Percentiles rank a stretch among this genome's conserved stretches.
phyloP scores from a whole-genome alignment of 2,888 invertebrate species.

The Dicyrtomina minuta region DNA sequence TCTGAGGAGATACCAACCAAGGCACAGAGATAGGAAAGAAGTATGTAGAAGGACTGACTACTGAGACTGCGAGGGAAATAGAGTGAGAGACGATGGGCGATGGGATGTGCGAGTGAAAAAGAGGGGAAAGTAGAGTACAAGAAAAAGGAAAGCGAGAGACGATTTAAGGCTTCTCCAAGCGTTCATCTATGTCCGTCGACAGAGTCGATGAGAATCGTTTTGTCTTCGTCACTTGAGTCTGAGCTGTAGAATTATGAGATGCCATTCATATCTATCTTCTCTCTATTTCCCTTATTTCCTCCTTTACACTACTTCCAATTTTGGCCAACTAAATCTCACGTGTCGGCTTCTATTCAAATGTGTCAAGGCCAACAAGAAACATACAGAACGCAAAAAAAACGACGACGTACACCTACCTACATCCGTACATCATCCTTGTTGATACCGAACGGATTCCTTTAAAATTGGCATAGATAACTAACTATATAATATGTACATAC shows the following conservation, averaged over 20 bases:
- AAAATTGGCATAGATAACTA: too few relatives aligned
- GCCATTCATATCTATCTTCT: conserved; percentile 36
- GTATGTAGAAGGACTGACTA: conserved; percentile 35
- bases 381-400: too few relatives aligned
- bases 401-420: too few relatives aligned
- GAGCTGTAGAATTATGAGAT: conserved; percentile 33
- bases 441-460: too few relatives aligned
- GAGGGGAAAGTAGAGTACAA: background rate
- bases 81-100: conserved; percentile 39
- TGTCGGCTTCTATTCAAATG: too few relatives aligned
- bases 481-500: too few relatives aligned
- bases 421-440: too few relatives aligned
- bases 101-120: background rate
- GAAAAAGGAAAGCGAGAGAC: conserved; percentile 7
- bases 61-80: conserved; percentile 31
- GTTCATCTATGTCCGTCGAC: conserved; percentile 31
- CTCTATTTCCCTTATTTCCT: conserved; percentile 42
- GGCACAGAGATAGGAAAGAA: too few relatives aligned
- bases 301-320: conserved; percentile 41
- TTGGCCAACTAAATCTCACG: conserved; percentile 29
- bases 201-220: conserved; percentile 25
- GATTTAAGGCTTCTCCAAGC: background rate
- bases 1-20: too few relatives aligned
- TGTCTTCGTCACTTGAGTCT: conserved; percentile 31
- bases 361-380: too few relatives aligned